A percentile compares a stretch with the other conserved stretches of the same genome.
Evolutionary conservation across 2,797 vertebrate genomes (phyloP).

Genomic region (Oreochromis grahami): DNA sequence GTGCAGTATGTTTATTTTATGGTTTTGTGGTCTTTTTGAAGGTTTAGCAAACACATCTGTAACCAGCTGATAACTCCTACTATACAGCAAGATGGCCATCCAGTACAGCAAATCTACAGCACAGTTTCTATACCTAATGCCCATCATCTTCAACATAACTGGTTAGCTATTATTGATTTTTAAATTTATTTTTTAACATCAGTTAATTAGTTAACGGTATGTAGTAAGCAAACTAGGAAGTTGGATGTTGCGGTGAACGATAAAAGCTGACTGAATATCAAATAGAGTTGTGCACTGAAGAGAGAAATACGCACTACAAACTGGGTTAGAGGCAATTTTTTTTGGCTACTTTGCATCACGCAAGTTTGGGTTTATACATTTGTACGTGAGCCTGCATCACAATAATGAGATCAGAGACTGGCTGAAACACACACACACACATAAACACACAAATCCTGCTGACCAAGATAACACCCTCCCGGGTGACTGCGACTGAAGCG

Average conservation of each 20-base stretch:
- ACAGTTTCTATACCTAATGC: neutral
- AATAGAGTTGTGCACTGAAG: neutral
- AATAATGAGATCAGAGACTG: neutral
- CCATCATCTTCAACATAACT: neutral
- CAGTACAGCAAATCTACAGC: neutral
- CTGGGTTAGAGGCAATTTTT: too few relatives aligned
- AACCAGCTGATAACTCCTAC: neutral
- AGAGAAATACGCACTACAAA: too few relatives aligned
- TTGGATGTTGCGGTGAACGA: neutral
- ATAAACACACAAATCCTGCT: constrained; percentile 3
- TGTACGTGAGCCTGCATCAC: neutral
- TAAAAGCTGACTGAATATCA: neutral
- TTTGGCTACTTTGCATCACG: neutral
- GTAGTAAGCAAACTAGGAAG: too few relatives aligned
- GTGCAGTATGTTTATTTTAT: neutral
- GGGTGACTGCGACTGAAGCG: neutral
- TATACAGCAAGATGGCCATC: neutral
- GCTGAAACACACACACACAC: neutral
- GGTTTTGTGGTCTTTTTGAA: neutral
- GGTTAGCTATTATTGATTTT: neutral
- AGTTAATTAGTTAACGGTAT: neutral
- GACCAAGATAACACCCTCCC: constrained; percentile 10
- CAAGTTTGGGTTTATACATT: neutral
- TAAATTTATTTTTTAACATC: neutral
- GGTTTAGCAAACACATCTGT: neutral